Conservation (phyloP, 2,888 invertebrate genomes). For the Mystacides longicornis region DNA sequence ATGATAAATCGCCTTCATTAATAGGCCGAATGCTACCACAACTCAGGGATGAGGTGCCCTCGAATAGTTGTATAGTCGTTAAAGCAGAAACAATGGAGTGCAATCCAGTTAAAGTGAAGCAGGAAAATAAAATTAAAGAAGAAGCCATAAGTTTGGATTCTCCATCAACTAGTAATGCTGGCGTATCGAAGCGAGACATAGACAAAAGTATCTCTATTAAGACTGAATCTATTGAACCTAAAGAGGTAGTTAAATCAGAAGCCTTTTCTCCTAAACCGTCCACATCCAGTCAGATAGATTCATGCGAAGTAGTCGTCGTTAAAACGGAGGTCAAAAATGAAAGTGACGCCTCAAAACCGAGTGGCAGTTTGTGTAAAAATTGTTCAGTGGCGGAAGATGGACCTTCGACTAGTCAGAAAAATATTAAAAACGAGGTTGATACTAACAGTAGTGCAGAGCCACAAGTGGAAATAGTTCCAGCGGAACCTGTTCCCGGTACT, state of each 20-base stretch:
- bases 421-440: background rate
- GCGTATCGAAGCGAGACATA: too few species aligned
- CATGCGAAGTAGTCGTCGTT: background rate
- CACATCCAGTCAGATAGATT: background rate
- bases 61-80: background rate
- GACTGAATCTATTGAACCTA: background rate
- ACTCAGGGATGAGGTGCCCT: too few species aligned
- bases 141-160: too few species aligned
- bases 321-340: conserved; percentile 9
- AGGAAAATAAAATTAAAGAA: background rate
- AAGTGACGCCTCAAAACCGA: background rate
- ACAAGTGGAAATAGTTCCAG: background rate
- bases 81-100: background rate
- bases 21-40: background rate
- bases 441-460: background rate
- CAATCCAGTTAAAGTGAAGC: background rate
- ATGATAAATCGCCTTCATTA: background rate
- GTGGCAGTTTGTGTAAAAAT: conserved; percentile 6
- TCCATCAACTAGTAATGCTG: background rate
- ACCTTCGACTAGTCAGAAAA: background rate
- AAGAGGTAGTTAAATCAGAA: background rate
- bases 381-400: conserved; percentile 10
- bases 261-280: background rate
- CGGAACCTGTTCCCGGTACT: background rate
- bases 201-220: too few species aligned